These are phyloP conservation scores for Trialeurodes vaporariorum DNA, from an alignment of 1,140 invertebrate species.

Conservation along the genomic window DNA sequence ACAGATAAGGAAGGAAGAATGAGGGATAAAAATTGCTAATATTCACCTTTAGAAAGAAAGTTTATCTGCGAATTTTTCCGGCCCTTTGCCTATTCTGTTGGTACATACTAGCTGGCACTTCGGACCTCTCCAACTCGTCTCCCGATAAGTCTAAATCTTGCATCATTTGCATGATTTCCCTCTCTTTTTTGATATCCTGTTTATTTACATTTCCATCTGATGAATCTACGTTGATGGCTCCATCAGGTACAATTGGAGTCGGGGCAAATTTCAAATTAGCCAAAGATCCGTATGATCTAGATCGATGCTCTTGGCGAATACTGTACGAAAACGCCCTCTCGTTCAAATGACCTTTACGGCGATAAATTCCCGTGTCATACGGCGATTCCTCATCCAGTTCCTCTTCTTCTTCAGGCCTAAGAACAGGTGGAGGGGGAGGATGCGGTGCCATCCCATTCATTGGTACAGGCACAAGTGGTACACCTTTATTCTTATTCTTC, in stretches of 20 bases:
- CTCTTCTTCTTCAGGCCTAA: conserved; percentile 21
- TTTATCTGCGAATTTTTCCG: not conserved
- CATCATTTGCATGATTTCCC: conserved; percentile 84
- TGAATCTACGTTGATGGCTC: conserved; percentile 12
- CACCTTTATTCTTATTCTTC: conserved; percentile 32
- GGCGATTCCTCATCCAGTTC: conserved; percentile 46
- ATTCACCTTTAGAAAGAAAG: too few species aligned
- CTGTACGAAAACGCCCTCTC: conserved; percentile 89
- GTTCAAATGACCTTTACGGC: conserved; percentile 82
- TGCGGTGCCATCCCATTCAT: conserved; percentile 23
- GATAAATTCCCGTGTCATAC: conserved; percentile 75
- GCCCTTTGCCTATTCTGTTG: not conserved
- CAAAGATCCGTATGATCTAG: conserved; percentile 76
- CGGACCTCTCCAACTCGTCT: conserved; percentile 54
- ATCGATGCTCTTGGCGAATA: conserved; percentile 82
- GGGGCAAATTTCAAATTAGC: conserved; percentile 72
- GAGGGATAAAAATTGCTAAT: too few species aligned
- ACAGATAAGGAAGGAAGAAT: too few species aligned
- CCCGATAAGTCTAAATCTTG: conserved; percentile 72
- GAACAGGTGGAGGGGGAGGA: conserved; percentile 34
- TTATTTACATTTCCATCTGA: conserved; percentile 22
- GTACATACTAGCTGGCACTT: conserved; percentile 22
- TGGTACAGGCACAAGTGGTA: conserved; percentile 26
- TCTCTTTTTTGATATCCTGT: conserved; percentile 70
- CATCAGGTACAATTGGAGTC: conserved; percentile 34